phyloP scores from a whole-genome alignment of 2,113 vertebrate species.

The Corvus moneduloides region DNA sequence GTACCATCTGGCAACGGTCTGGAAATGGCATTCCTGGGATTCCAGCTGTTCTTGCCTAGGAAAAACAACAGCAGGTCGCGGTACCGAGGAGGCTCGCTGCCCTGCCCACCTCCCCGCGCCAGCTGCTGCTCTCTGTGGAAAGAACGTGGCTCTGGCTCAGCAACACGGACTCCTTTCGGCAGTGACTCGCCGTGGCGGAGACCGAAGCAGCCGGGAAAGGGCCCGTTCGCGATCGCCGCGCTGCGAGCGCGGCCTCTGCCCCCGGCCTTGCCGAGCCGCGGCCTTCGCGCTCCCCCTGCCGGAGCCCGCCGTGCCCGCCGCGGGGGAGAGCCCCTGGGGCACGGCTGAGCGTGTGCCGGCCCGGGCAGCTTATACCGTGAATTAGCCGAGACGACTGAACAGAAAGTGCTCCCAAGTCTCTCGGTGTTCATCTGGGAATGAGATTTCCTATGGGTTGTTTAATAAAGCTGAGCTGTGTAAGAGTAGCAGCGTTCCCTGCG shows the following conservation, averaged over 20 bases:
- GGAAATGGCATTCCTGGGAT: not conserved
- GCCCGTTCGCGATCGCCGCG: fast-evolving
- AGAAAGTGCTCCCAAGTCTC: not conserved
- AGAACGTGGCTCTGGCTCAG: not conserved
- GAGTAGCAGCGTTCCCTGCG: fast-evolving
- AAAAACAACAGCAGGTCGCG: not conserved
- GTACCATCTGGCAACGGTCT: not conserved
- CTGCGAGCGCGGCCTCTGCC: fast-evolving
- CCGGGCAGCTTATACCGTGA: fast-evolving
- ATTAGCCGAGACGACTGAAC: fast-evolving
- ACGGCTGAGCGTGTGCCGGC: fast-evolving
- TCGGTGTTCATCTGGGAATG: not conserved
- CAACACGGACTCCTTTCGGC: fast-evolving
- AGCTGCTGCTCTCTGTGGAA: too few species aligned
- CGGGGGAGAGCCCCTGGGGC: not conserved
- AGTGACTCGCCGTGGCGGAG: fast-evolving
- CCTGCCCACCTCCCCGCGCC: not conserved
- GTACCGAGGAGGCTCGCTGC: fast-evolving
- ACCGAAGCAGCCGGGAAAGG: fast-evolving
- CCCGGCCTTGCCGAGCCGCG: not conserved
- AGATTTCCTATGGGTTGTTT: fast-evolving
- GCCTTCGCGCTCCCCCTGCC: not conserved
- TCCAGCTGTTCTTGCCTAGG: not conserved
- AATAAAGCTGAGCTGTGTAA: too few species aligned
- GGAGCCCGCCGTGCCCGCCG: not conserved